phyloP scores from a whole-genome alignment of 2,797 vertebrate species.

The Lycodopsis pacificus region DNA sequence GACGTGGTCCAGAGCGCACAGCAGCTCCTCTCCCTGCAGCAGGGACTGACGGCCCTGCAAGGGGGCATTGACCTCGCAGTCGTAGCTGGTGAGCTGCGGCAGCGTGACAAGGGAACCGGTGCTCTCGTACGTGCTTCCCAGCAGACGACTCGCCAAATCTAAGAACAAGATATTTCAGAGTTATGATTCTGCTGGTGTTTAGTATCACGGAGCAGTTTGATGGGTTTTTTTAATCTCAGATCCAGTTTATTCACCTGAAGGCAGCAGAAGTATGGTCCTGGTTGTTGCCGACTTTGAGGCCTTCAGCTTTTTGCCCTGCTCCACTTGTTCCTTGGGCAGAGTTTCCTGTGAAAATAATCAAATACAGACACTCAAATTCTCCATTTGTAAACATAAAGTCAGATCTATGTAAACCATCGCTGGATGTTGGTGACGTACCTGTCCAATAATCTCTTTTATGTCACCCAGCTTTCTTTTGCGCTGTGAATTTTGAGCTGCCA shows the following conservation, averaged over 20 bases:
- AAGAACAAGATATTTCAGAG: background rate
- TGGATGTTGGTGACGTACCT: conserved; percentile 83
- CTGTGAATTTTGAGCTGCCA: conserved; percentile 90
- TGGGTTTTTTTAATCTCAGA: background rate
- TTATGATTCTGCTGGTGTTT: background rate
- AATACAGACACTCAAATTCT: conserved; percentile 25
- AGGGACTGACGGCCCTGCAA: conserved; percentile 95
- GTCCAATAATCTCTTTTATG: conserved; percentile 88
- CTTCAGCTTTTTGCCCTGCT: conserved; percentile 92
- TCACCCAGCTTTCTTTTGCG: conserved; percentile 95
- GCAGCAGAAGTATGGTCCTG: conserved; percentile 91
- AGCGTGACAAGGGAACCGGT: conserved; percentile 86
- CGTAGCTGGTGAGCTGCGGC: conserved; percentile 95
- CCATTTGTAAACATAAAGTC: background rate
- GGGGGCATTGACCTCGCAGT: conserved; percentile 98
- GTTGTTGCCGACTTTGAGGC: conserved; percentile 82
- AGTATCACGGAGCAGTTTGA: background rate
- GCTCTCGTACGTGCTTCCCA: conserved; percentile 91
- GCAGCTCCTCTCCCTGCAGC: conserved; percentile 97
- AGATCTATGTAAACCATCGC: background rate
- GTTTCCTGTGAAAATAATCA: conserved; percentile 79
- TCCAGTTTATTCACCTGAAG: conserved; percentile 86
- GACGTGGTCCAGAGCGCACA: conserved; percentile 95
- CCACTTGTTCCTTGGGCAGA: conserved; percentile 83
- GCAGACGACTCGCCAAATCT: conserved; percentile 93